A percentile compares a stretch with the other conserved stretches of the same genome.
These are phyloP conservation scores for Brachylomia viminalis DNA, from an alignment of 2,888 invertebrate genomes.

Conservation along the genomic window DNA sequence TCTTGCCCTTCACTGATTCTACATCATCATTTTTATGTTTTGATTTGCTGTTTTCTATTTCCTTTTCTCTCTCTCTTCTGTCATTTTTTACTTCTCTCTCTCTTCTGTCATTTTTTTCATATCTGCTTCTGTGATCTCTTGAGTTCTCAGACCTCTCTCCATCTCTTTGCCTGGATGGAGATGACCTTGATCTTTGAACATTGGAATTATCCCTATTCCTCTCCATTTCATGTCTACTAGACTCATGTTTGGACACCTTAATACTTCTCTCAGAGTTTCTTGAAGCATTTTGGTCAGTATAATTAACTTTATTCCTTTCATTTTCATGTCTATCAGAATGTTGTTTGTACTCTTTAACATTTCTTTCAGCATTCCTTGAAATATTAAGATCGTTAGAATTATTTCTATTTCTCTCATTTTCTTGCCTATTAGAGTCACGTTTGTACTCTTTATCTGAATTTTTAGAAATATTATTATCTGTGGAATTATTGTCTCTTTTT, in stretches of 20 bases:
- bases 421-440: constrained; percentile 44
- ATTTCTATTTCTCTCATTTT: constrained; percentile 45
- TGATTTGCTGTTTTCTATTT: constrained; percentile 43
- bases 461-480: constrained; percentile 36
- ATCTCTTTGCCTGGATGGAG: constrained; percentile 47
- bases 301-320: constrained; percentile 42
- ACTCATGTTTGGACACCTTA: constrained; percentile 40
- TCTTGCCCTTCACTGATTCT: constrained; percentile 46
- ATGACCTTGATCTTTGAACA: constrained; percentile 42
- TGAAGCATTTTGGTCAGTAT: constrained; percentile 45
- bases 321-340: constrained; percentile 43
- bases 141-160: constrained; percentile 55
- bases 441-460: constrained; percentile 46
- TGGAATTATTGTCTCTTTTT: constrained; percentile 35
- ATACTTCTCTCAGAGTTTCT: constrained; percentile 47
- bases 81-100: constrained; percentile 38
- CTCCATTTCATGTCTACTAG: constrained; percentile 41
- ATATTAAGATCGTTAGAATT: constrained; percentile 34
- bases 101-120: constrained; percentile 36
- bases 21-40: constrained; percentile 57
- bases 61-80: constrained; percentile 43
- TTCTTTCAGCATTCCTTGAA: constrained; percentile 54
- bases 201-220: constrained; percentile 44
- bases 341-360: constrained; percentile 44
- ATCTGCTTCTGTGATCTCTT: constrained; percentile 47